A percentile compares a stretch with the other conserved stretches of the same genome.
Evolutionary conservation across 2,797 vertebrate genomes (phyloP).

Genomic region (Micromesistius poutassou): DNA sequence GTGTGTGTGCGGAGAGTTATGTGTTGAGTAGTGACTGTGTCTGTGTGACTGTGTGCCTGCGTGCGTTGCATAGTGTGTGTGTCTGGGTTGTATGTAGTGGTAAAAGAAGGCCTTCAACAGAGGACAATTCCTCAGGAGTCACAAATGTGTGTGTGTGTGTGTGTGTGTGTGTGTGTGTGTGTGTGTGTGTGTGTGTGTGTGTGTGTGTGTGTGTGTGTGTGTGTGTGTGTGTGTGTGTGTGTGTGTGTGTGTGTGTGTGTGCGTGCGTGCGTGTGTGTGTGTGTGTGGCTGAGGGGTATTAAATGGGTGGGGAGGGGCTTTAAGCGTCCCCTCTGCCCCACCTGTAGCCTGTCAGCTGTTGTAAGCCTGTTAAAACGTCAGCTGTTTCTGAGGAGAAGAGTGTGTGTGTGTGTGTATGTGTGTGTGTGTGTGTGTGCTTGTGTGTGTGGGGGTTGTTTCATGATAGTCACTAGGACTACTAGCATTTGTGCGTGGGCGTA

Average conservation of each 20-base stretch:
- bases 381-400: conserved; percentile 77
- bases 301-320: conserved; percentile 49
- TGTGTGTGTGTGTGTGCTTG: conserved; percentile 52
- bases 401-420: conserved; percentile 23
- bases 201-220: conserved; percentile 7
- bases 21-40: conserved; percentile 19
- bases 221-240: conserved; percentile 7
- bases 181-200: conserved; percentile 9
- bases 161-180: conserved; percentile 11
- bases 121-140: conserved; percentile 70
- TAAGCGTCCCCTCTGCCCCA: conserved; percentile 72
- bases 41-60: conserved; percentile 14
- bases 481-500: conserved; percentile 20
- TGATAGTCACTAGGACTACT: too few relatives aligned
- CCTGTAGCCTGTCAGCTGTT: conserved; percentile 82
- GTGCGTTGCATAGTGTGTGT: conserved; percentile 3
- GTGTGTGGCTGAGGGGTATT: conserved; percentile 34
- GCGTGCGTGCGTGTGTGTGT: conserved; percentile 7
- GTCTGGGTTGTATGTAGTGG: background rate
- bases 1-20: conserved; percentile 8
- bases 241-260: conserved; percentile 3
- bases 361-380: conserved; percentile 79
- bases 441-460: conserved; percentile 1
- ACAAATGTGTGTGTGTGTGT: conserved; percentile 43
- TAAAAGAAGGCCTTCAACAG: conserved; percentile 42